Evolutionary conservation across 2,797 vertebrate genomes (phyloP).

Genomic region (Hemitrygon akajei): DNA sequence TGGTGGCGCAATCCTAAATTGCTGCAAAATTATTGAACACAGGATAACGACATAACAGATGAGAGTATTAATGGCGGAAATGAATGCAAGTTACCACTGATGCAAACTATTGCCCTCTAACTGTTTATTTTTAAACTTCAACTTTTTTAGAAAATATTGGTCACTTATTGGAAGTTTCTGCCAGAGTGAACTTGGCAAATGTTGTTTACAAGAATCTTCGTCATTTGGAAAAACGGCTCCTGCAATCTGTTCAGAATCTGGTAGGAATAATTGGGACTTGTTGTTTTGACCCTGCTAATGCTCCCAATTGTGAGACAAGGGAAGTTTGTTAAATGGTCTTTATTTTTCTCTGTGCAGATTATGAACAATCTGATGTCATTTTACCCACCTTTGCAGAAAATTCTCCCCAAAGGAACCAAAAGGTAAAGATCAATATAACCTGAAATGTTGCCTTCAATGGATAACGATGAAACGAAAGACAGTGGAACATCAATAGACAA

Average conservation of each 20-base stretch:
- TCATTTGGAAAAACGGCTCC: background rate
- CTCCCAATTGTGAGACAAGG: too few species aligned
- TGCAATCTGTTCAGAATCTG: conserved; percentile 3
- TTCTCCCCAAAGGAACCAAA: background rate
- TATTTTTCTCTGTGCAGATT: background rate
- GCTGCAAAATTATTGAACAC: too few species aligned
- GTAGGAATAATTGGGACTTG: background rate
- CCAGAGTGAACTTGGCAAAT: background rate
- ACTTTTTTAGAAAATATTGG: background rate
- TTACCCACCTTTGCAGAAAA: conserved; percentile 21
- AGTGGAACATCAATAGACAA: too few species aligned
- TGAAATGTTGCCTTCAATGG: background rate
- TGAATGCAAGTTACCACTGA: too few species aligned
- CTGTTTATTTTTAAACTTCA: background rate
- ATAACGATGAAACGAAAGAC: background rate
- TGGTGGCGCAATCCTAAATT: too few species aligned
- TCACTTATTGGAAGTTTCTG: background rate
- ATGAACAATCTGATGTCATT: conserved; percentile 2
- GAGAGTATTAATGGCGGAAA: too few species aligned
- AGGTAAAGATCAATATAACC: background rate
- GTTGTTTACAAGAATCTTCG: conserved; percentile 28
- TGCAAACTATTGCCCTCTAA: background rate
- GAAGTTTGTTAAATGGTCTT: background rate
- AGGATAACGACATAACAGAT: too few species aligned
- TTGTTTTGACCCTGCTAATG: background rate